Evolutionary conservation across 2,888 invertebrate species (phyloP).

Genomic region (Cephalotes varians): DNA sequence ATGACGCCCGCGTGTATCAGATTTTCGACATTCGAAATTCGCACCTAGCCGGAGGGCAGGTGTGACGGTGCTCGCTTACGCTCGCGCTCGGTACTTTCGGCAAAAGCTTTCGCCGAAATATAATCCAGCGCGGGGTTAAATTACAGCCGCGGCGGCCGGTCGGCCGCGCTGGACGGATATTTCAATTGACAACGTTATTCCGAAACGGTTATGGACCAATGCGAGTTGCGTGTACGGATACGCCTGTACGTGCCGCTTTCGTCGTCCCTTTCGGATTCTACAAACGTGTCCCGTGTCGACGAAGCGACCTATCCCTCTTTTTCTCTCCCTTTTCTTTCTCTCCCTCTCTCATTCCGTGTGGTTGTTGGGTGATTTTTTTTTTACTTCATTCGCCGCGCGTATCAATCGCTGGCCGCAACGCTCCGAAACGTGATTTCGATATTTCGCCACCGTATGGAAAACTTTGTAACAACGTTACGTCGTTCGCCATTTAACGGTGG

Average conservation of each 20-base stretch:
- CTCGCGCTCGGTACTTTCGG: conserved; percentile 70
- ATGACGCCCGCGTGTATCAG: conserved; percentile 71
- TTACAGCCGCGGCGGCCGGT: conserved; percentile 64
- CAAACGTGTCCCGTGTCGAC: conserved; percentile 48
- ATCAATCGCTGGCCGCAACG: conserved; percentile 50
- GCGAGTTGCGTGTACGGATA: conserved; percentile 51
- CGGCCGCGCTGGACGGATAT: conserved; percentile 61
- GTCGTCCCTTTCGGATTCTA: conserved; percentile 54
- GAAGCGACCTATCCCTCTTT: conserved; percentile 24
- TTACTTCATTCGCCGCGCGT: conserved; percentile 51
- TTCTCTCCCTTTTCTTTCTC: conserved; percentile 5
- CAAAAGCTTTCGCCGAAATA: conserved; percentile 75
- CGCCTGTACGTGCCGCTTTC: conserved; percentile 56
- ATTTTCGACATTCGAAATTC: conserved; percentile 76
- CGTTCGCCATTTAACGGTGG: conserved; percentile 57
- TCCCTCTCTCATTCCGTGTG: background rate
- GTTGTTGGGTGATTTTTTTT: conserved; percentile 42
- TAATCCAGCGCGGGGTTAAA: conserved; percentile 73
- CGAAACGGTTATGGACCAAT: conserved; percentile 58
- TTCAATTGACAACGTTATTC: conserved; percentile 74
- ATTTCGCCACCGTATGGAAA: conserved; percentile 54
- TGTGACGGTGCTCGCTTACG: conserved; percentile 52
- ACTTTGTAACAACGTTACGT: conserved; percentile 51
- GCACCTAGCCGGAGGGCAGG: conserved; percentile 65
- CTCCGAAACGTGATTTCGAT: conserved; percentile 50